Base-by-base conservation (phyloP, 2,797 vertebrate species). In the Lacerta viridis region DNA sequence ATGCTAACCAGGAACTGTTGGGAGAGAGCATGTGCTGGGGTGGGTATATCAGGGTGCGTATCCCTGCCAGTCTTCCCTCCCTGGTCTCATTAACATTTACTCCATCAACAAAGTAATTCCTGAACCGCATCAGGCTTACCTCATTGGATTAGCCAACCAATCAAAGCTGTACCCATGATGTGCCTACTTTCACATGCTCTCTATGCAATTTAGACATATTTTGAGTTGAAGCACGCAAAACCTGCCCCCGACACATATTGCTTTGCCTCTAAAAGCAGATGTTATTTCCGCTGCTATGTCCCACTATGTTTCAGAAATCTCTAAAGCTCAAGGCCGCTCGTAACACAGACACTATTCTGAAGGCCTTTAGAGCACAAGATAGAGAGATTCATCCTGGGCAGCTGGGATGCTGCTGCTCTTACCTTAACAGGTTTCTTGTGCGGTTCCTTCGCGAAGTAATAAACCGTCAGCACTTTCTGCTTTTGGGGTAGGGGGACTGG, bases 371-470 rank as follows among this genome's bases (percentile, higher is more conserved):
- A 61, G 77, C 68, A n/a, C n/a, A 33, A 74, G 36, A 89, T 13
- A 23, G 25, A 85, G 33, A 33, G 46, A 61, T 41, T 72, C 64
- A 36, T 27, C 23, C 18, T 11, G 6, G 25, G 18, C 5, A 27
- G 1, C 6, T 11, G 2, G 50, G 11, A 39, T 3, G 27, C 1
- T 25, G 36, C 59, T 20, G 1, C 75, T 43, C 94, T 97, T 94
- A 99, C 99, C 98, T 99, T 99, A 88, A 99, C 87, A 2, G 99
- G 99, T 92, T 99, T 99, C 95, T 98, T 99, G 96, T 99, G 99
- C 0, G 99, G 99, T 84, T 99, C 99, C 95, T 98, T 99, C 55
- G 98, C 98, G 80, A 99, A 99, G 96, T 98, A 99, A 95, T 98
- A 99, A 90, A 99, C 96, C 0, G 98, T 99, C 83, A 99, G 98